Conservation (phyloP, 1,140 invertebrate genomes). For the Elysia chlorotica region DNA sequence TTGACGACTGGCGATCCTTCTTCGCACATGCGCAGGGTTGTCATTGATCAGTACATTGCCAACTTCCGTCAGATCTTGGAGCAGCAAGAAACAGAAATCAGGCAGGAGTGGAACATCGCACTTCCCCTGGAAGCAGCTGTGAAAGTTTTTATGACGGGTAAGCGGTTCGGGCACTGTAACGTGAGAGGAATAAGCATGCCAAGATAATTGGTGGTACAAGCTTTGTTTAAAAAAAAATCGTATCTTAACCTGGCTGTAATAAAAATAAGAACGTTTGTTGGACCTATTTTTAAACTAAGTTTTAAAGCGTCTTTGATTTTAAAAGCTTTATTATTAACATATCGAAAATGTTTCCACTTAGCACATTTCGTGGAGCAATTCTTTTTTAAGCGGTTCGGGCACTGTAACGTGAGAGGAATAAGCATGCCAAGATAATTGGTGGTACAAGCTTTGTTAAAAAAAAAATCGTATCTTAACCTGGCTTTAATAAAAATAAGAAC, state of each 20-base stretch:
- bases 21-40: background rate
- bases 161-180: too few relatives aligned
- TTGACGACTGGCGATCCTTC: background rate
- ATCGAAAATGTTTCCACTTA: background rate
- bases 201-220: background rate
- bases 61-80: background rate
- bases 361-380: too few relatives aligned
- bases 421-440: background rate
- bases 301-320: background rate
- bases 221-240: too few relatives aligned
- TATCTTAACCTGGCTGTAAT: background rate
- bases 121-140: background rate
- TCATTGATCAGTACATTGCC: conserved; percentile 4
- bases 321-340: background rate
- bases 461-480: too few relatives aligned
- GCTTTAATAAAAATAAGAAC: background rate
- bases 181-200: background rate
- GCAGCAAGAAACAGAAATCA: background rate
- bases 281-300: background rate
- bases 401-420: too few relatives aligned
- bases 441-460: background rate
- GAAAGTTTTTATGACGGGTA: conserved; percentile 7
- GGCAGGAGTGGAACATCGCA: background rate
- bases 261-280: background rate
- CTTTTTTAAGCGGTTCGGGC: too few relatives aligned